Evolutionary conservation across 2,888 invertebrate genomes (phyloP), one percentile per base, ranked within the genome.

Genomic region (Iphiclides podalirius): DNA sequence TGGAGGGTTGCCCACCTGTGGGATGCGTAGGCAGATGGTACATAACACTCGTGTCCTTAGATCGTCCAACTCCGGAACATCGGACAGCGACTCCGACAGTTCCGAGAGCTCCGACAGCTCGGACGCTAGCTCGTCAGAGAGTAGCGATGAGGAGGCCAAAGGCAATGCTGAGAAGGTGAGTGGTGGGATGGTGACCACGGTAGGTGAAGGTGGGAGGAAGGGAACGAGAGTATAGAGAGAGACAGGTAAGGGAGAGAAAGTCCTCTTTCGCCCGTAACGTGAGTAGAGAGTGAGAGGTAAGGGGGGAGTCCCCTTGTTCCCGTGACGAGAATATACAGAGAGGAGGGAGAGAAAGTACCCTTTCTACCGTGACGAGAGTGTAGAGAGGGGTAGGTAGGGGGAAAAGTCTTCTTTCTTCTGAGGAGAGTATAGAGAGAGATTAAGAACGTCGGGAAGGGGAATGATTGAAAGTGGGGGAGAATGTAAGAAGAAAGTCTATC

Each of bases 11-110:
- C n/a, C n/a, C n/a, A n/a, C n/a, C n/a, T n/a, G n/a, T n/a, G n/a
- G n/a, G n/a, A n/a, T n/a, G n/a, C n/a, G n/a, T n/a, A n/a, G n/a
- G n/a, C n/a, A n/a, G n/a, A n/a, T n/a, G n/a, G n/a, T n/a, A n/a
- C n/a, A n/a, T n/a, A n/a, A n/a, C n/a, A n/a, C n/a, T 9, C 2
- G n/a, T 31, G n/a, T 1, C 9, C 15, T 0, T 36, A 72, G 73
- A 15, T 73, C 70, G 0, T 82, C 84, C 0, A 70, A 72, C 49
- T 80, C 83, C 0, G 78, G 65, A 1, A 67, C 81, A 0, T 77
- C 80, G 0, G 80, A 76, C 47, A 75, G 72, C 34, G 79, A 74
- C 1, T 70, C 80, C 0, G 72, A 74, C 45, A 78, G 74, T 1
- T 71, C 75, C 0, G 76, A 67, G 1, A 70, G 67, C 36, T 66